These are phyloP conservation scores for Morone chrysops DNA, from an alignment of 2,113 vertebrate genomes.

Conservation along the genomic window DNA sequence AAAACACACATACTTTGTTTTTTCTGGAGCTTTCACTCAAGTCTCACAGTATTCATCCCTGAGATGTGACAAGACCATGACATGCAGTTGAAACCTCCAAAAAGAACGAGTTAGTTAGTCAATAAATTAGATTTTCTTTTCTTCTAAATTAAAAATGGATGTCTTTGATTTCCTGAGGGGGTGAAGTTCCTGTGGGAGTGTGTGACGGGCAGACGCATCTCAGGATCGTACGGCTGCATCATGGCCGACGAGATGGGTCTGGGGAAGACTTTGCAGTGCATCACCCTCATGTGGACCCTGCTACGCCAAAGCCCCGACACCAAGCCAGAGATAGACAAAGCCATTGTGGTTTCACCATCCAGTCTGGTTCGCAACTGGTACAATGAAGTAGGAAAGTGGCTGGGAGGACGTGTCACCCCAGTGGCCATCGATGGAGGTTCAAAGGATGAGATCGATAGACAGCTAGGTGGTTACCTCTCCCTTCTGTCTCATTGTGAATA, in stretches of 20 bases:
- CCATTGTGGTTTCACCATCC: conserved; percentile 95
- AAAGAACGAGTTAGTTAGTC: background rate
- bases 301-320: conserved; percentile 93
- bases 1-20: background rate
- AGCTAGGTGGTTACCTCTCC: conserved; percentile 84
- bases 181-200: conserved; percentile 99
- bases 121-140: background rate
- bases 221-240: conserved; percentile 92
- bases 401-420: conserved; percentile 91
- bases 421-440: conserved; percentile 96
- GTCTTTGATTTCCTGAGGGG: conserved; percentile 81
- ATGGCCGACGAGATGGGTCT: conserved; percentile 99
- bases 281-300: conserved; percentile 94
- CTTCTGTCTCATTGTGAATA: background rate
- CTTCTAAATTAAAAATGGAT: background rate
- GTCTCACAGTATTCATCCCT: background rate
- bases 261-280: conserved; percentile 97
- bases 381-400: conserved; percentile 97
- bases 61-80: background rate
- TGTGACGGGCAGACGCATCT: conserved; percentile 91
- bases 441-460: conserved; percentile 92
- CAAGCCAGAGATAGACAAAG: conserved; percentile 95
- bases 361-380: conserved; percentile 98
- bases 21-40: background rate
- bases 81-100: background rate